phyloP scores from a whole-genome alignment of 2,888 invertebrate genomes.

The Ectemnius cavifrons region DNA sequence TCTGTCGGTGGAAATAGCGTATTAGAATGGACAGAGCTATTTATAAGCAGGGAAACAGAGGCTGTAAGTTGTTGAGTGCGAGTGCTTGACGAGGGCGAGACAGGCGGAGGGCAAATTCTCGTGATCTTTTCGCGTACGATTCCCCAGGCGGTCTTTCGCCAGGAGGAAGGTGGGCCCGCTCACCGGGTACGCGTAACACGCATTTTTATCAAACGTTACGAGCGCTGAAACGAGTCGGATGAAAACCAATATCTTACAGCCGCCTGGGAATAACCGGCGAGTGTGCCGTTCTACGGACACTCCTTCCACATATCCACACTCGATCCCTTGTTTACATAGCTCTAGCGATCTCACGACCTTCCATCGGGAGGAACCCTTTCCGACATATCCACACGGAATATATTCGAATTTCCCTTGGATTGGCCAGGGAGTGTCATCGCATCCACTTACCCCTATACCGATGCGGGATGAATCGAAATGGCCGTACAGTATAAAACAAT shows the following conservation, averaged over 20 bases:
- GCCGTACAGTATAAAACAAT: no score
- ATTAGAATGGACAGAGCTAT: conserved; percentile 56
- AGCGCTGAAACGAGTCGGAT: conserved; percentile 76
- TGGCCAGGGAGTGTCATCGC: neutral
- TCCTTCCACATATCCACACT: conserved; percentile 49
- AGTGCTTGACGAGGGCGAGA: conserved; percentile 60
- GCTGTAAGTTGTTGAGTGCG: conserved; percentile 62
- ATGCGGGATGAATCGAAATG: no score
- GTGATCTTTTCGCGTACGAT: conserved; percentile 75
- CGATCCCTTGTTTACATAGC: conserved; percentile 64
- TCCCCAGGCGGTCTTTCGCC: conserved; percentile 74
- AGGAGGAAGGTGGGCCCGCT: conserved; percentile 65
- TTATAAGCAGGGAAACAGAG: conserved; percentile 54
- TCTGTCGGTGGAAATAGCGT: conserved; percentile 44
- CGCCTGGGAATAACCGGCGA: conserved; percentile 71
- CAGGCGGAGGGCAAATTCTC: conserved; percentile 74
- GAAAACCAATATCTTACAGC: conserved; percentile 77
- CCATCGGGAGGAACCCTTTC: conserved; percentile 42
- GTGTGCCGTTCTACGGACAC: conserved; percentile 42
- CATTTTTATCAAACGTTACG: conserved; percentile 79
- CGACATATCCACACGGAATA: conserved; percentile 16
- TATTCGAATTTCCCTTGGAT: neutral
- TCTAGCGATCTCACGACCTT: conserved; percentile 50
- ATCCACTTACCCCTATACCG: neutral
- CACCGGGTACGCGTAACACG: conserved; percentile 75